Base-by-base conservation (phyloP, 2,113 vertebrate species). In the Paratilapia polleni region DNA sequence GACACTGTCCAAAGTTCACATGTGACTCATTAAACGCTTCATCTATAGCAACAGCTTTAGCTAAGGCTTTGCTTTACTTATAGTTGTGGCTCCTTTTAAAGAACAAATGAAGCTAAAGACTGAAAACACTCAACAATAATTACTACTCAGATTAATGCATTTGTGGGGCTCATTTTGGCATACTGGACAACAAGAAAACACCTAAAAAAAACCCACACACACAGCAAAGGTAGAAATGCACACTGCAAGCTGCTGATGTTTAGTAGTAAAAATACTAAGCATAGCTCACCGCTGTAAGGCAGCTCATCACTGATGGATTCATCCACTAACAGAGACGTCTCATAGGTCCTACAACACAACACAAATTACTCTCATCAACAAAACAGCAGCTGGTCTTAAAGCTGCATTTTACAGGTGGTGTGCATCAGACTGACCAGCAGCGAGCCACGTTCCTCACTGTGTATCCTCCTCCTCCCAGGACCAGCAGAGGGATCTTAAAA, bases 271-370 rank as follows among this genome's bases (percentile, higher is more conserved):
- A 62, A 36, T 10, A 22, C 20, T 38, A 43, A 66, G 19, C 15
- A n/a, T 0, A 14, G 78, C 97, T 96, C 91, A 99, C 98, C 98
- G 13, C 98, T 99, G 24, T 99, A 99, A 0, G 98, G 98, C 61
- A 99, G 96, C 89, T 99, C 98, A 14, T 99, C 98, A 4, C 98
- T 99, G 80, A 99, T 99, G 8, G 98, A 96, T 81, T 99, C 98
- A 26, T 99, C 98, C 70, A 99, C 96, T 17, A 99, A 92, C 86
- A 99, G 93, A 0, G 98, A 99, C 0, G 98, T 99, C 94, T 99
- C 98, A 0, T 97, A 99, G 5, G 98, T 99, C 98, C 98, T 99
- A 13, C 26, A 76, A 26, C 20, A 82, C 13, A 83, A 0, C 11
- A 52, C 52, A 56, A 26, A 60, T 76, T 34, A 34, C 4, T 11